Conservation (phyloP, 23 tunicate genomes). For the Oikopleura vanhoeffeni region DNA sequence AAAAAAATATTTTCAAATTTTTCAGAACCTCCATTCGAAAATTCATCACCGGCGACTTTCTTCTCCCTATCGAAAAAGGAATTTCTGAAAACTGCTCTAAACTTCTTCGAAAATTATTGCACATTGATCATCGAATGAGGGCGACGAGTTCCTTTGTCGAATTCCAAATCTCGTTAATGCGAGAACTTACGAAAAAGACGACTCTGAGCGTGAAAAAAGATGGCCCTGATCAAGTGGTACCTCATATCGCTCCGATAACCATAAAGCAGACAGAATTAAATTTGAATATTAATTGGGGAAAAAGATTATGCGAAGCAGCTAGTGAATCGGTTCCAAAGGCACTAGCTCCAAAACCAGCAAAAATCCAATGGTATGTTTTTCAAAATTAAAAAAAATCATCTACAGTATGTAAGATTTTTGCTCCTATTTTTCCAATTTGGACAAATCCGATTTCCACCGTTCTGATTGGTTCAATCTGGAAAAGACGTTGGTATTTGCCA, state of each 20-base stretch:
- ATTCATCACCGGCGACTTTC: background rate
- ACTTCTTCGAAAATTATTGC: background rate
- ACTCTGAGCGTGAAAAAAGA: background rate
- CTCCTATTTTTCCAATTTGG: too few relatives aligned
- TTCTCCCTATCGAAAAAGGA: background rate
- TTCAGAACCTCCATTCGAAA: background rate
- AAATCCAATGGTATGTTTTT: background rate
- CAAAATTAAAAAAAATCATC: too few relatives aligned
- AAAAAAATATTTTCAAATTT: too few relatives aligned
- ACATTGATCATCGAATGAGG: background rate
- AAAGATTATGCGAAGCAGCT: background rate
- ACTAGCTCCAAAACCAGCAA: background rate
- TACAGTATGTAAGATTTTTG: too few relatives aligned
- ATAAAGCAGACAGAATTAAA: background rate
- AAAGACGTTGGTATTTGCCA: too few relatives aligned
- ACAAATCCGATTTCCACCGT: too few relatives aligned
- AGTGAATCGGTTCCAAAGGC: too few relatives aligned
- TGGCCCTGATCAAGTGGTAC: background rate
- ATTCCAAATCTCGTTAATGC: background rate
- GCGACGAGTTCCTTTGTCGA: background rate
- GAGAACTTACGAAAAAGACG: background rate
- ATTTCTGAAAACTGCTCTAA: background rate
- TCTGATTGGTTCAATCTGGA: too few relatives aligned
- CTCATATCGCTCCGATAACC: background rate
- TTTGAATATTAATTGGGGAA: background rate